Evolutionary conservation across 2,888 invertebrate genomes (phyloP).

Genomic region (Sipha maydis): DNA sequence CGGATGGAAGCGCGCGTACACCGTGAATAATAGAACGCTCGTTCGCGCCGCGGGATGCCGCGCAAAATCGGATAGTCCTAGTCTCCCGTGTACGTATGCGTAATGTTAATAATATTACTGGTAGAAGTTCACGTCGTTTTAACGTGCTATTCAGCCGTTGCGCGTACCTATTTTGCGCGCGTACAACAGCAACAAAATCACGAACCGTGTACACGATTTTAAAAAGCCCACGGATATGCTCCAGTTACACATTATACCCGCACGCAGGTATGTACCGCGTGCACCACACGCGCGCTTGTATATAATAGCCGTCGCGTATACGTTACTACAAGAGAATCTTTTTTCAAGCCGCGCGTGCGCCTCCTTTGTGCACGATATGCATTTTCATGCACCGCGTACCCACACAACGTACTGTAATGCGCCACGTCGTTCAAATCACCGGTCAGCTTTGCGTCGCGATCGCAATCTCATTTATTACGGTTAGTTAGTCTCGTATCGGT

Average conservation of each 20-base stretch:
- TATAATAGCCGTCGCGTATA: not conserved
- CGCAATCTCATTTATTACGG: too few species aligned
- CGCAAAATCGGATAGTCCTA: constrained; percentile 25
- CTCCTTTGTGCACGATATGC: not conserved
- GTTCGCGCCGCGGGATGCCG: constrained; percentile 15
- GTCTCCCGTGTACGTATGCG: not conserved
- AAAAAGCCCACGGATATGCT: constrained; percentile 55
- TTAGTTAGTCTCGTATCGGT: too few species aligned
- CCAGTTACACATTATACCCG: constrained; percentile 8
- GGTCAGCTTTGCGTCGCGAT: too few species aligned
- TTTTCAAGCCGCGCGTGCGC: not conserved
- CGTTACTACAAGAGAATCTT: not conserved
- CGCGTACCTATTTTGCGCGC: not conserved
- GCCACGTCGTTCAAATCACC: too few species aligned
- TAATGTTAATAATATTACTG: not conserved
- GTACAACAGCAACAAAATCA: not conserved
- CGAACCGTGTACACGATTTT: constrained; percentile 53
- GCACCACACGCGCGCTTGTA: not conserved
- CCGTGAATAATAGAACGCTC: constrained; percentile 46
- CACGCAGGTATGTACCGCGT: not conserved
- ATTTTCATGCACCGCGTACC: too few species aligned
- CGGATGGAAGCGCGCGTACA: constrained; percentile 17
- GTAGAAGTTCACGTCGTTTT: not conserved
- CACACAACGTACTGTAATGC: too few species aligned
- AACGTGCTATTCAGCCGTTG: not conserved